Conservation (phyloP, 2,888 invertebrate species). For the Ectemnius cavifrons region DNA sequence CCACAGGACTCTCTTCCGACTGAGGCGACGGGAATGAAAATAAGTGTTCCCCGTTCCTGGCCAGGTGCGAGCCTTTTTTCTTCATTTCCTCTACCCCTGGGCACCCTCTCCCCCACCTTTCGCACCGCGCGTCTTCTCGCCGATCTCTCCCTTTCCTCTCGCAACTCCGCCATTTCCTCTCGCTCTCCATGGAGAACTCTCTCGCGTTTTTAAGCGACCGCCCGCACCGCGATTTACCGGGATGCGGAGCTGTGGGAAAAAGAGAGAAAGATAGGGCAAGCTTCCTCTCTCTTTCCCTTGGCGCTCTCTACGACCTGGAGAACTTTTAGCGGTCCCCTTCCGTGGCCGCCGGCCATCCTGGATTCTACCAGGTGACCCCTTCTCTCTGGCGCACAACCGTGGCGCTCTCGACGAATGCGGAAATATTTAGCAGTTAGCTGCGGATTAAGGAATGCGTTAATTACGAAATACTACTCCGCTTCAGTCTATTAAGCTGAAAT, state of each 20-base stretch:
- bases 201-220: conserved; percentile 51
- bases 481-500: conserved; percentile 59
- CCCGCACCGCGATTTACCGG: conserved; percentile 53
- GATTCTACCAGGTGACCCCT: conserved; percentile 29
- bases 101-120: conserved; percentile 31
- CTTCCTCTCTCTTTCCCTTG: too few species aligned
- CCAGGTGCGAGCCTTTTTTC: conserved; percentile 55
- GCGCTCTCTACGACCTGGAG: conserved; percentile 11
- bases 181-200: conserved; percentile 3
- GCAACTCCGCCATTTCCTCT: conserved; percentile 30
- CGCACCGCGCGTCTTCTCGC: conserved; percentile 44
- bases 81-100: conserved; percentile 51
- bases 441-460: conserved; percentile 72
- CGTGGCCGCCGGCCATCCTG: conserved; percentile 25
- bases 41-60: conserved; percentile 70
- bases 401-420: conserved; percentile 33
- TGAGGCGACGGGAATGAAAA: conserved; percentile 75
- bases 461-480: conserved; percentile 66
- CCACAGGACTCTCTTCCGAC: conserved; percentile 74
- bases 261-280: neutral
- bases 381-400: conserved; percentile 9
- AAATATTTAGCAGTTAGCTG: conserved; percentile 66
- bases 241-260: neutral
- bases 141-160: conserved; percentile 17
- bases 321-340: conserved; percentile 37